A percentile compares a stretch with the other conserved stretches of the same genome.
Evolutionary conservation across 2,113 vertebrate genomes (phyloP).

Genomic region (Setophaga coronata): DNA sequence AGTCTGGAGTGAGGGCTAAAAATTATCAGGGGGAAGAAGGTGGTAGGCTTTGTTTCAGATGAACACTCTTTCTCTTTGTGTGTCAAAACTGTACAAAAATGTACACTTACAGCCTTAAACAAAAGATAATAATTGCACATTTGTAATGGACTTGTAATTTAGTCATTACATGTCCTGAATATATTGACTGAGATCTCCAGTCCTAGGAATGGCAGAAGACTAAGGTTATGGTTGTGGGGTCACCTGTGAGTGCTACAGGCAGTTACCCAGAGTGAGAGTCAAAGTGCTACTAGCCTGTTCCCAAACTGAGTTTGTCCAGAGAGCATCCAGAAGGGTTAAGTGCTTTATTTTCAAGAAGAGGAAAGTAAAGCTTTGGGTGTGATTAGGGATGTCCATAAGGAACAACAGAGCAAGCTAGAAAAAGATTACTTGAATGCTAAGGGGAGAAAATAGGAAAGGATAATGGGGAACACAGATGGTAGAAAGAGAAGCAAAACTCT

Average conservation of each 20-base stretch:
- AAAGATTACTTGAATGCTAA: neutral
- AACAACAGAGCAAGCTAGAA: neutral
- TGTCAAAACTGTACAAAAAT: neutral
- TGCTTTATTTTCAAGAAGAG: neutral
- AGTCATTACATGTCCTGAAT: neutral
- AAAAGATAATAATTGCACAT: neutral
- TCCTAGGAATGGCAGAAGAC: neutral
- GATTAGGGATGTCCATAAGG: neutral
- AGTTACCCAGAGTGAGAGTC: neutral
- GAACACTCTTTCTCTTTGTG: neutral
- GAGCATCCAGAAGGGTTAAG: neutral
- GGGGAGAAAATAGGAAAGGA: neutral
- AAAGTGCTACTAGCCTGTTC: neutral
- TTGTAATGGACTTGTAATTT: neutral
- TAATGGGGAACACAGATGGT: neutral
- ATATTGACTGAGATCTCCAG: neutral
- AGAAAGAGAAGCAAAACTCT: neutral
- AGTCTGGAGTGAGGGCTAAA: neutral
- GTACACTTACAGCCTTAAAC: neutral
- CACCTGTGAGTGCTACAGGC: accelerated
- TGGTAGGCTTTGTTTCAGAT: neutral
- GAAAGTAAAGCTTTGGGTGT: neutral
- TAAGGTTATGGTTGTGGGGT: neutral
- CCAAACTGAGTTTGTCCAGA: neutral
- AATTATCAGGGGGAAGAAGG: neutral